These are phyloP conservation scores for Sebastes oblongus DNA, from an alignment of 2,797 vertebrate genomes.

Conservation along the genomic window DNA sequence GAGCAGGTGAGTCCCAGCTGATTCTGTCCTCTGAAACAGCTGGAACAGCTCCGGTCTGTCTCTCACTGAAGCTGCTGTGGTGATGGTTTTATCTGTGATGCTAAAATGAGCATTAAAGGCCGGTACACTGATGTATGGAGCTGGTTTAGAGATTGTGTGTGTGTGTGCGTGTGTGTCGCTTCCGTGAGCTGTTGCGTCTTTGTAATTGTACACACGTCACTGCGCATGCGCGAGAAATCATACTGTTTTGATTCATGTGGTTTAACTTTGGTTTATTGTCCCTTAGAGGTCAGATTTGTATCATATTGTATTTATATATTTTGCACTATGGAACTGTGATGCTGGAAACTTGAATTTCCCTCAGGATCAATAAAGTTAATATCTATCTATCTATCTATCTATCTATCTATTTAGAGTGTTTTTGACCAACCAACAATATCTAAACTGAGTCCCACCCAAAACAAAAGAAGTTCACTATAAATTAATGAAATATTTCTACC, in stretches of 20 bases:
- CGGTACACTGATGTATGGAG: background rate
- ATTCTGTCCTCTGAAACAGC: background rate
- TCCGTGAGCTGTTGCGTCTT: constrained; percentile 59
- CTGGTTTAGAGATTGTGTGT: too few species aligned
- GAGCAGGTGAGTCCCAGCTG: constrained; percentile 74
- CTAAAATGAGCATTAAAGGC: background rate
- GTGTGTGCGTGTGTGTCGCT: background rate
- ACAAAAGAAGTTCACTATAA: too few species aligned
- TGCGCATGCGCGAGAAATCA: constrained; percentile 54
- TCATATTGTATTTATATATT: too few species aligned
- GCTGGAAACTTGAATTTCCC: background rate
- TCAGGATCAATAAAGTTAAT: too few species aligned
- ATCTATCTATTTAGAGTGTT: too few species aligned
- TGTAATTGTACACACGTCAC: constrained; percentile 17
- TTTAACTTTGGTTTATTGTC: background rate
- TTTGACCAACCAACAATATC: too few species aligned
- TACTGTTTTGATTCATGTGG: constrained; percentile 31
- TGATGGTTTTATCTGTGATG: background rate
- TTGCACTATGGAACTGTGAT: too few species aligned
- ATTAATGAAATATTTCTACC: too few species aligned
- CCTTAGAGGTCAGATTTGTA: too few species aligned
- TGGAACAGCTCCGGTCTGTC: background rate
- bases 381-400: too few species aligned
- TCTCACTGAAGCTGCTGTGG: background rate
- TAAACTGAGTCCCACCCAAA: too few species aligned